Percentiles rank a stretch among this genome's conserved stretches.
Conservation (phyloP, 2,888 invertebrate genomes). For the Cecidostiba fungosa region DNA sequence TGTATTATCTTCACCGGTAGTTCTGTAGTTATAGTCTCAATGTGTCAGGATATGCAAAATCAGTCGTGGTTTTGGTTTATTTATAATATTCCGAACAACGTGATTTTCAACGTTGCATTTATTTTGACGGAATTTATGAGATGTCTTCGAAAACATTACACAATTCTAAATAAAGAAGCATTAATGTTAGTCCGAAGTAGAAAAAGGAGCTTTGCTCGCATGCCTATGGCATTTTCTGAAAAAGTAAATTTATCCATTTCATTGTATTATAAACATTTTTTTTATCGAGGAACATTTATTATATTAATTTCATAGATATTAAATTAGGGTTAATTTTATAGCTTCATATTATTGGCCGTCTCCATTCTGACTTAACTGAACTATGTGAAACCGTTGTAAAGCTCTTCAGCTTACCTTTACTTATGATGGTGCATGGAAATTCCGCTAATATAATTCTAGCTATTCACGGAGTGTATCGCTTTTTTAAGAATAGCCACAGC, state of each 20-base stretch:
- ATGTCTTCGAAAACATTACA: not conserved
- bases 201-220: not conserved
- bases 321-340: not conserved
- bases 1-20: not conserved
- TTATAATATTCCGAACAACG: not conserved
- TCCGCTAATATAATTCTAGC: not conserved
- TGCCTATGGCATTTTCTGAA: no score
- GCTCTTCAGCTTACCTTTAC: slow-evolving; percentile 19
- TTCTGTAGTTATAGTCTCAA: not conserved
- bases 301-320: not conserved
- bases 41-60: slow-evolving; percentile 1
- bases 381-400: not conserved
- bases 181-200: not conserved
- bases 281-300: no score
- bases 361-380: slow-evolving; percentile 1
- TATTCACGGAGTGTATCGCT: slow-evolving; percentile 1
- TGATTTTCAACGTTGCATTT: not conserved
- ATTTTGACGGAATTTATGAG: not conserved
- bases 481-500: not conserved
- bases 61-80: slow-evolving; percentile 5
- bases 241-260: not conserved
- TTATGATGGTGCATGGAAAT: not conserved
- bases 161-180: not conserved
- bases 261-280: not conserved
- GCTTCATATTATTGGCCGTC: not conserved